Percentiles rank a stretch among this genome's conserved stretches.
Evolutionary conservation across 2,888 invertebrate species (phyloP).

Genomic region (Euphydryas editha): DNA sequence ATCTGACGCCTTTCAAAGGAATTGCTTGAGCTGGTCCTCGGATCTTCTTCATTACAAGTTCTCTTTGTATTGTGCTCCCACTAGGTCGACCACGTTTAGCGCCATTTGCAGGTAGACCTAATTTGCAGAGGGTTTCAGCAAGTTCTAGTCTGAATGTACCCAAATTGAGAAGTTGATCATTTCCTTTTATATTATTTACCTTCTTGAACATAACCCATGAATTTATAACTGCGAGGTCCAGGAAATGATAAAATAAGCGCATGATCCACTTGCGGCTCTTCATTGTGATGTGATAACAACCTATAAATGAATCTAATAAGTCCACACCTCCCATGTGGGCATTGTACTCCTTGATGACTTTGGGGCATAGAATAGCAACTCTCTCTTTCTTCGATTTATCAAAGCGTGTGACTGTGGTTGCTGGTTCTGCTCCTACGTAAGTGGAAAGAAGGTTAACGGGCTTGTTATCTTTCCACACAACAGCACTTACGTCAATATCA

Average conservation of each 20-base stretch:
- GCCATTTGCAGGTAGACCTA: slow-evolving; percentile 50
- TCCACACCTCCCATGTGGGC: slow-evolving; percentile 37
- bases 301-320: slow-evolving; percentile 39
- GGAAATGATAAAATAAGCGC: slow-evolving; percentile 34
- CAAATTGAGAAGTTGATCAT: slow-evolving; percentile 51
- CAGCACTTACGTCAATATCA: slow-evolving; percentile 44
- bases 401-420: slow-evolving; percentile 47
- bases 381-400: slow-evolving; percentile 37
- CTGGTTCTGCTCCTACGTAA: slow-evolving; percentile 54
- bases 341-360: slow-evolving; percentile 47
- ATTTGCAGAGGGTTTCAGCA: slow-evolving; percentile 50
- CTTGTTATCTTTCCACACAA: slow-evolving; percentile 56
- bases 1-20: slow-evolving; percentile 46
- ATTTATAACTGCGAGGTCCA: slow-evolving; percentile 40
- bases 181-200: slow-evolving; percentile 47
- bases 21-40: slow-evolving; percentile 49
- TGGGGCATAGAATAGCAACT: slow-evolving; percentile 42
- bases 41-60: slow-evolving; percentile 50
- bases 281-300: slow-evolving; percentile 38
- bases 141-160: slow-evolving; percentile 51
- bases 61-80: slow-evolving; percentile 47
- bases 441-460: slow-evolving; percentile 54
- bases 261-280: slow-evolving; percentile 42
- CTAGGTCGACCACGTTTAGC: slow-evolving; percentile 51
- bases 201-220: slow-evolving; percentile 49